Evolutionary conservation across 23 tunicate genomes (phyloP).

Genomic region (Oikopleura dioica): DNA sequence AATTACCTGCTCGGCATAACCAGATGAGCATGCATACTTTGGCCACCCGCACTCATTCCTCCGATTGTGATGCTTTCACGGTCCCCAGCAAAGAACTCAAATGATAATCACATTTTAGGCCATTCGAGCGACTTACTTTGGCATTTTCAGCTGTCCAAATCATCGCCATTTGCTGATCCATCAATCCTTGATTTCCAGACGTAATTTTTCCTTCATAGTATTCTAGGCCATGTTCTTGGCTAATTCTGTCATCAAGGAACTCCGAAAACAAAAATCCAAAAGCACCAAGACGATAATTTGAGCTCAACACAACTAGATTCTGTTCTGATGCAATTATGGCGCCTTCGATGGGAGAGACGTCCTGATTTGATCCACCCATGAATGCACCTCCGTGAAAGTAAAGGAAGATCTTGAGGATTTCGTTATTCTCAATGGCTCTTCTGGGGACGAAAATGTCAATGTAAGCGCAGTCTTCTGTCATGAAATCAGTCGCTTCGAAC

Average conservation of each 20-base stretch:
- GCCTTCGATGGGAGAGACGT: background rate
- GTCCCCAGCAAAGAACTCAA: background rate
- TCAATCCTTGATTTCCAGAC: slow-evolving; percentile 13
- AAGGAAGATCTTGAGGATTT: background rate
- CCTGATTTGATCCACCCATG: background rate
- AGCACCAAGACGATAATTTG: background rate
- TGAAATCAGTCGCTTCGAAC: too few relatives aligned
- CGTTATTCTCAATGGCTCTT: background rate
- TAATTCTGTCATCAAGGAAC: background rate
- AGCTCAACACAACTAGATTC: background rate
- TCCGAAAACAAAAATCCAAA: slow-evolving; percentile 1
- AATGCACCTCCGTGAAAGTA: slow-evolving; percentile 12
- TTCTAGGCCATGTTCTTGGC: background rate
- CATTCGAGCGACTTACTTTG: too few relatives aligned
- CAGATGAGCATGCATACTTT: background rate
- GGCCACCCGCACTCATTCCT: slow-evolving; percentile 13
- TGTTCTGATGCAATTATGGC: background rate
- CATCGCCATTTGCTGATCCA: too few relatives aligned
- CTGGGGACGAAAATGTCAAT: background rate
- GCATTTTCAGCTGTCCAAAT: too few relatives aligned
- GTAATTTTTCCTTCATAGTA: background rate
- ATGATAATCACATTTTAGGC: background rate
- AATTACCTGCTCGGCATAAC: too few relatives aligned
- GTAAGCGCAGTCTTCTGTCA: too few relatives aligned
- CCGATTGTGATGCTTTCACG: background rate